A percentile compares a stretch with the other conserved stretches of the same genome.
phyloP scores from a whole-genome alignment of 1,140 invertebrate genomes.

The Stenopsyche tienmushanensis region DNA sequence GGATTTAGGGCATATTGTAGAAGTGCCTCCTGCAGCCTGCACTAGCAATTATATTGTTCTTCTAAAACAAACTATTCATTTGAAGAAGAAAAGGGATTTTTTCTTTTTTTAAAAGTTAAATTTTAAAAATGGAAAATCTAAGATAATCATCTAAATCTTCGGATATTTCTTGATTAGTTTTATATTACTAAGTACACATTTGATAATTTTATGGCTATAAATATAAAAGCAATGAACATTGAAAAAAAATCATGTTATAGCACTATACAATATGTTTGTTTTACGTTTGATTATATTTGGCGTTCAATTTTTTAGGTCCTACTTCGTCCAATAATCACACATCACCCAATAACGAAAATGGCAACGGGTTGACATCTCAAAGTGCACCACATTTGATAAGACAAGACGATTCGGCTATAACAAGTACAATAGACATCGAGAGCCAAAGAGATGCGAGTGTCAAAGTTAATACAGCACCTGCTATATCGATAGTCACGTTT shows the following conservation, averaged over 20 bases:
- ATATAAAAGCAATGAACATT: too few relatives aligned
- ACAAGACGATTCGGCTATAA: constrained; percentile 43
- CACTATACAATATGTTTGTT: not conserved
- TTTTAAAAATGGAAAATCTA: too few relatives aligned
- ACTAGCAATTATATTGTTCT: not conserved
- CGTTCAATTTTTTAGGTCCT: constrained; percentile 23
- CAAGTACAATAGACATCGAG: not conserved
- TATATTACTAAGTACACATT: too few relatives aligned
- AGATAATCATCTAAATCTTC: too few relatives aligned
- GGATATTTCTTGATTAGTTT: too few relatives aligned
- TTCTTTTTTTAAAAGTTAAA: too few relatives aligned
- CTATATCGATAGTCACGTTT: constrained; percentile 83
- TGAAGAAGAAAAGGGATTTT: too few relatives aligned
- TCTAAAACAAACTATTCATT: not conserved
- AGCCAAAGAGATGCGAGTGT: constrained; percentile 55
- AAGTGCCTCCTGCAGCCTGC: too few relatives aligned
- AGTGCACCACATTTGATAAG: constrained; percentile 15
- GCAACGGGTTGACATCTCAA: constrained; percentile 39
- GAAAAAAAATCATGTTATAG: too few relatives aligned
- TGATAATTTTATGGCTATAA: too few relatives aligned
- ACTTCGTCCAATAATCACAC: constrained; percentile 36
- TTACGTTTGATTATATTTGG: not conserved
- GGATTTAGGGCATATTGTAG: too few relatives aligned
- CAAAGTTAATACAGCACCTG: constrained; percentile 66
- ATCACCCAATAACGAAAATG: constrained; percentile 36